Conservation (phyloP, 2,888 invertebrate genomes). For the Cephus nigrinus region DNA sequence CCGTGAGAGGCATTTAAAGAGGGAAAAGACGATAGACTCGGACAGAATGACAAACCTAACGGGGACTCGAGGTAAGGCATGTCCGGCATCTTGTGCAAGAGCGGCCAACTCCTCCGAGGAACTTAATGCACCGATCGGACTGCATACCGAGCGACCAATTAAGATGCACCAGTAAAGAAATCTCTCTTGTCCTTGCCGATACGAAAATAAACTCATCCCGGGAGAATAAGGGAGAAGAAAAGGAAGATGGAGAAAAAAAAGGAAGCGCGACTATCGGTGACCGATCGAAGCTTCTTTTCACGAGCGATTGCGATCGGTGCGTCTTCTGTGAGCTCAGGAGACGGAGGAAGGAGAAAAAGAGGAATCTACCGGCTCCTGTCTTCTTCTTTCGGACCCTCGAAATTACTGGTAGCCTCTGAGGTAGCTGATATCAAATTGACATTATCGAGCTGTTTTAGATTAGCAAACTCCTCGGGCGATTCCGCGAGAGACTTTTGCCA, state of each 20-base stretch:
- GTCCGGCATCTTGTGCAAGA: constrained; percentile 39
- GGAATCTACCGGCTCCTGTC: background rate
- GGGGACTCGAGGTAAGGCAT: constrained; percentile 36
- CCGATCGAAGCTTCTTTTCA: background rate
- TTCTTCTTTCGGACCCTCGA: background rate
- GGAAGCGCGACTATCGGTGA: background rate
- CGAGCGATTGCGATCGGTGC: background rate
- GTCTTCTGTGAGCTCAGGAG: background rate
- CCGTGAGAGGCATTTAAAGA: constrained; percentile 42
- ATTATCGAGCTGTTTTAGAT: constrained; percentile 34
- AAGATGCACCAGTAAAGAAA: background rate
- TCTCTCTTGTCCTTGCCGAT: background rate
- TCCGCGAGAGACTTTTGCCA: constrained; percentile 21
- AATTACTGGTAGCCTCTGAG: constrained; percentile 33
- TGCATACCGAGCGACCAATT: background rate
- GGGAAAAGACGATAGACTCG: constrained; percentile 30
- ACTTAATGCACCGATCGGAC: background rate
- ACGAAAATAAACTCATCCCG: background rate
- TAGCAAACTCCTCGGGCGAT: constrained; percentile 36
- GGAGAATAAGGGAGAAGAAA: background rate
- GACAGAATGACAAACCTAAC: constrained; percentile 58
- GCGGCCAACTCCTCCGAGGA: constrained; percentile 9
- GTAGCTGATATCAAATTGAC: constrained; percentile 36
- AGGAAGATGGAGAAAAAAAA: background rate
- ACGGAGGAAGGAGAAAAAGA: background rate